A percentile compares a stretch with the other conserved stretches of the same genome.
These are phyloP conservation scores for Drosophila punjabiensis DNA, from an alignment of 1,140 invertebrate species.

Conservation along the genomic window DNA sequence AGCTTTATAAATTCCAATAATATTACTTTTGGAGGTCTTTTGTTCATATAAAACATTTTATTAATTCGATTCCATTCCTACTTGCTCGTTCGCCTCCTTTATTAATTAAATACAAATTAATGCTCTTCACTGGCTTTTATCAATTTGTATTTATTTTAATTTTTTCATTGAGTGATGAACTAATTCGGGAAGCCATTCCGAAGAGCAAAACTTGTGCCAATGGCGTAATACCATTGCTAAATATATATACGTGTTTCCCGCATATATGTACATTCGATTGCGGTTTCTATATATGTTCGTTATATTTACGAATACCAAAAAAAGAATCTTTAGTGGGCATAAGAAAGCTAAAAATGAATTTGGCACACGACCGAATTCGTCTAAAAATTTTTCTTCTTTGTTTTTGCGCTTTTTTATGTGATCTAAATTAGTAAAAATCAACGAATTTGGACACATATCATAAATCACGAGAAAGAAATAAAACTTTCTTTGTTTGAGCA, in stretches of 20 bases:
- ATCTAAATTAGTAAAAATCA: slow-evolving; percentile 35
- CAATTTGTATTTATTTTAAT: slow-evolving; percentile 48
- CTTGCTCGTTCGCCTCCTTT: background rate
- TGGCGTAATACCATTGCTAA: slow-evolving; percentile 43
- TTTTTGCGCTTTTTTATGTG: slow-evolving; percentile 1
- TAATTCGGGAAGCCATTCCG: slow-evolving; percentile 49
- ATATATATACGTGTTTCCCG: slow-evolving; percentile 13
- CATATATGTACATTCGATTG: slow-evolving; percentile 25
- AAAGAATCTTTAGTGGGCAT: slow-evolving; percentile 36
- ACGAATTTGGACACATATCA: slow-evolving; percentile 13
- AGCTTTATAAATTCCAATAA: background rate
- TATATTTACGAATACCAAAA: slow-evolving; percentile 24
- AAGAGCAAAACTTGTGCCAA: slow-evolving; percentile 26
- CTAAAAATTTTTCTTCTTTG: slow-evolving; percentile 19
- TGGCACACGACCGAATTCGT: slow-evolving; percentile 56
- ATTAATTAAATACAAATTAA: slow-evolving; percentile 31
- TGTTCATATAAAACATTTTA: background rate
- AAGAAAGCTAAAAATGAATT: slow-evolving; percentile 61
- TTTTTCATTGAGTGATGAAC: slow-evolving; percentile 46
- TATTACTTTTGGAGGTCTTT: background rate
- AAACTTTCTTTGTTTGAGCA: slow-evolving; percentile 27
- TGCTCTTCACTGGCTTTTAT: slow-evolving; percentile 10
- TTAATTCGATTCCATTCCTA: slow-evolving; percentile 6
- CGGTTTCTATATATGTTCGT: slow-evolving; percentile 28
- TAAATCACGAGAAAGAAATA: slow-evolving; percentile 31